Conservation (phyloP, 2,888 invertebrate genomes). For the Subacronicta megacephala region DNA sequence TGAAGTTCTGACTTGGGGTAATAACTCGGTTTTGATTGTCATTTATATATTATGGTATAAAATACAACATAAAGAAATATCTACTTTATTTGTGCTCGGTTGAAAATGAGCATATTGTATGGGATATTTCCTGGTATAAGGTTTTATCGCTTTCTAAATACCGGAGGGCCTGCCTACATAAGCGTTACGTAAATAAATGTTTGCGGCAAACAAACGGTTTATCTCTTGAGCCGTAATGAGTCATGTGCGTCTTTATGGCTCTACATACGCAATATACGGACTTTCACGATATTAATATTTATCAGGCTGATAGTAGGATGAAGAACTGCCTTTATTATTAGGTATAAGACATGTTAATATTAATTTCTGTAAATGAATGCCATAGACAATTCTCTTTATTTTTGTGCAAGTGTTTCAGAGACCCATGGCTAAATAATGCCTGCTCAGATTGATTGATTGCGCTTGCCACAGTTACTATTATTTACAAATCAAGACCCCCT, state of each 20-base stretch:
- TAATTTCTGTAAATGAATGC: not conserved
- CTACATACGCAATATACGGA: conserved; percentile 31
- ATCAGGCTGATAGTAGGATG: conserved; percentile 16
- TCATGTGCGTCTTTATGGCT: conserved; percentile 33
- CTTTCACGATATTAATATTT: conserved; percentile 37
- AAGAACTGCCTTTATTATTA: not conserved
- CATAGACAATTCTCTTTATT: not conserved
- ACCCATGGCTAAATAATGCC: not conserved
- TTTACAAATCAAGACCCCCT: too few relatives aligned
- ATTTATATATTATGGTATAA: not conserved
- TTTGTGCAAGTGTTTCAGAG: not conserved
- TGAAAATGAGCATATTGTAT: conserved; percentile 25
- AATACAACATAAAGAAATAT: not conserved
- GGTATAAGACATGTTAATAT: not conserved
- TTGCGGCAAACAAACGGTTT: conserved; percentile 40
- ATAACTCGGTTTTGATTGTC: too few relatives aligned
- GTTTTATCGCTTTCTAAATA: conserved; percentile 42
- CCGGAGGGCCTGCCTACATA: conserved; percentile 19
- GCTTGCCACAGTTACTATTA: too few relatives aligned
- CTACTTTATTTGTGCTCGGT: not conserved
- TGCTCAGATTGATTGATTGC: too few relatives aligned
- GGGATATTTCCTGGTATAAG: conserved; percentile 11
- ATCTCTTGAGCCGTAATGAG: conserved; percentile 51
- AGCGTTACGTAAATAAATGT: conserved; percentile 41
- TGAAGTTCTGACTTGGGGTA: too few relatives aligned